Percentiles rank a stretch among this genome's conserved stretches.
phyloP scores from a whole-genome alignment of 2,113 vertebrate genomes.

The Chroicocephalus ridibundus region DNA sequence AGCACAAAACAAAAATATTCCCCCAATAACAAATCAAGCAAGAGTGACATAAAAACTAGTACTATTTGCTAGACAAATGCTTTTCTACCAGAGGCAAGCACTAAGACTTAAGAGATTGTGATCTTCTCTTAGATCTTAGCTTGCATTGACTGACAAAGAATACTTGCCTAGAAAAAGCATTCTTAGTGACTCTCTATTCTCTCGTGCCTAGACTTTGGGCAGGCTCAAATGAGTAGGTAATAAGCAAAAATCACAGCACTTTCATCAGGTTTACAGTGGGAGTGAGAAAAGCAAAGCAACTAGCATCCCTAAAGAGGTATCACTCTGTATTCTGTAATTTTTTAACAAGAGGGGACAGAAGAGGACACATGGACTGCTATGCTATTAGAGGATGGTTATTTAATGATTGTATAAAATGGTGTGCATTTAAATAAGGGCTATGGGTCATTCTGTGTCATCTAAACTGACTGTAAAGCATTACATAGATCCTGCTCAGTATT shows the following conservation, averaged over 20 bases:
- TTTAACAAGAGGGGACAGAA: not conserved
- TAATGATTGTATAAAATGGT: not conserved
- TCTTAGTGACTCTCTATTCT: not conserved
- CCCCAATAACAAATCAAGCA: not conserved
- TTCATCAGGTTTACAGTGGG: constrained; percentile 33
- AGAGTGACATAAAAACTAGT: not conserved
- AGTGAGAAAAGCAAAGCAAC: constrained; percentile 34
- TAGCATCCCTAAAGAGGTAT: not conserved
- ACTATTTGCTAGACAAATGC: not conserved
- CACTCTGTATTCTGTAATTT: not conserved
- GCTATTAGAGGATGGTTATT: not conserved
- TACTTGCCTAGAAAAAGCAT: not conserved
- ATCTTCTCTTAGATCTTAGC: not conserved
- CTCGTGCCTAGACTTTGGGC: not conserved
- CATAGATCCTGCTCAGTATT: not conserved
- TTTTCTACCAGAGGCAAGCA: not conserved
- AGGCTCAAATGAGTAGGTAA: not conserved
- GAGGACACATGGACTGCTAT: not conserved
- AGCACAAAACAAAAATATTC: not conserved
- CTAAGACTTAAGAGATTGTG: not conserved
- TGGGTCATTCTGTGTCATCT: not conserved
- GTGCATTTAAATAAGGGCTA: not conserved
- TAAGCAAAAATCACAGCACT: not conserved
- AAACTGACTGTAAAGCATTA: not conserved
- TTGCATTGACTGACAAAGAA: not conserved